Evolutionary conservation across 2,888 invertebrate genomes (phyloP).

Genomic region (Gastracanthus pulcherrimus): DNA sequence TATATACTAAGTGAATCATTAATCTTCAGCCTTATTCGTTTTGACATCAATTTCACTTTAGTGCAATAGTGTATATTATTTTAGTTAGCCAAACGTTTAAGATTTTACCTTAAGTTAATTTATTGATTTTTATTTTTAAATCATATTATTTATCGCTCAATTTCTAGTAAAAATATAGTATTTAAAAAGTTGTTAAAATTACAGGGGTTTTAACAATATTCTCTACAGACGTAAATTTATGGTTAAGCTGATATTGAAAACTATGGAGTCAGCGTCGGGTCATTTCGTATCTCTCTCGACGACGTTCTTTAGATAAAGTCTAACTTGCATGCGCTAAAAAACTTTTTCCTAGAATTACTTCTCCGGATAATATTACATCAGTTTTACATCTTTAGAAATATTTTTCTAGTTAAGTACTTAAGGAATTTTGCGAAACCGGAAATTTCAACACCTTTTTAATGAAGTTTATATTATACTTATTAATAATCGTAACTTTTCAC

Average conservation of each 20-base stretch:
- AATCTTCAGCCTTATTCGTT: neutral
- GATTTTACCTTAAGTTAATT: neutral
- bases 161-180: too few relatives aligned
- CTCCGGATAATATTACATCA: neutral
- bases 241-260: slow-evolving; percentile 7
- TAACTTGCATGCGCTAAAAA: neutral
- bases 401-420: too few relatives aligned
- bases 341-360: neutral
- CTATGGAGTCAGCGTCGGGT: neutral
- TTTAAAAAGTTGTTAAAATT: neutral
- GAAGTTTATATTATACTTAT: too few relatives aligned
- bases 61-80: neutral
- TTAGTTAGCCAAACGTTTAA: neutral
- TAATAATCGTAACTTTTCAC: too few relatives aligned
- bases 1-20: neutral
- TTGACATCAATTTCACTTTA: slow-evolving; percentile 20
- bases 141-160: too few relatives aligned
- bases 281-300: slow-evolving; percentile 17
- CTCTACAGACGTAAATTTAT: neutral
- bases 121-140: neutral
- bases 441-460: too few relatives aligned
- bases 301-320: slow-evolving; percentile 17
- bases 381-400: neutral
- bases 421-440: too few relatives aligned
- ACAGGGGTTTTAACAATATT: too few relatives aligned